Conservation (phyloP, 2,113 vertebrate species). For the Prolemur simus region DNA sequence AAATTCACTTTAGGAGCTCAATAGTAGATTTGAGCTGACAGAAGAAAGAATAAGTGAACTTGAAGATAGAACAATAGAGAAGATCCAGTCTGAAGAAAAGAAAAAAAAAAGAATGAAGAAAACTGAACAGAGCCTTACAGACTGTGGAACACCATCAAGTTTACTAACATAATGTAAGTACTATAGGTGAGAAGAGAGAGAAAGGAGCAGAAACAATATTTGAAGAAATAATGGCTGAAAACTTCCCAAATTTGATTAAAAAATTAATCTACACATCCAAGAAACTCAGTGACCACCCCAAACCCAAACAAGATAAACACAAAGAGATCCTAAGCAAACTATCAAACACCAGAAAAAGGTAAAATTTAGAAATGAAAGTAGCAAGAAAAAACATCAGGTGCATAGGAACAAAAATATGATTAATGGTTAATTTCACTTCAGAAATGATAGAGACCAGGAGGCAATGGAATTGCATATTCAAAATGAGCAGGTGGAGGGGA, state of each 20-base stretch:
- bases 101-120: neutral
- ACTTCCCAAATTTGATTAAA: neutral
- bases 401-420: neutral
- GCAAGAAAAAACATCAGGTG: neutral
- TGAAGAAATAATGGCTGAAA: neutral
- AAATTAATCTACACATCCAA: neutral
- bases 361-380: neutral
- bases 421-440: neutral
- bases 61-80: neutral
- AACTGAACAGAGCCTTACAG: neutral
- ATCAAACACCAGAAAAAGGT: neutral
- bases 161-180: neutral
- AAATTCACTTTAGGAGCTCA: neutral
- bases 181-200: neutral
- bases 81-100: neutral
- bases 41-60: neutral
- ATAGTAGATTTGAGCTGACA: neutral
- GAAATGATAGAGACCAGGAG: neutral
- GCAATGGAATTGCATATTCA: neutral
- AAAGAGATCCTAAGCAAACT: neutral
- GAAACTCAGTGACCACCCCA: neutral
- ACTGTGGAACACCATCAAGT: neutral
- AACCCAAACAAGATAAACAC: neutral
- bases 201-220: neutral
- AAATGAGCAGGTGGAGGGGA: neutral